A percentile compares a stretch with the other conserved stretches of the same genome.
Evolutionary conservation across 64 coral and sea anemone species (phyloP).

Genomic region (Platygyra sinensis): DNA sequence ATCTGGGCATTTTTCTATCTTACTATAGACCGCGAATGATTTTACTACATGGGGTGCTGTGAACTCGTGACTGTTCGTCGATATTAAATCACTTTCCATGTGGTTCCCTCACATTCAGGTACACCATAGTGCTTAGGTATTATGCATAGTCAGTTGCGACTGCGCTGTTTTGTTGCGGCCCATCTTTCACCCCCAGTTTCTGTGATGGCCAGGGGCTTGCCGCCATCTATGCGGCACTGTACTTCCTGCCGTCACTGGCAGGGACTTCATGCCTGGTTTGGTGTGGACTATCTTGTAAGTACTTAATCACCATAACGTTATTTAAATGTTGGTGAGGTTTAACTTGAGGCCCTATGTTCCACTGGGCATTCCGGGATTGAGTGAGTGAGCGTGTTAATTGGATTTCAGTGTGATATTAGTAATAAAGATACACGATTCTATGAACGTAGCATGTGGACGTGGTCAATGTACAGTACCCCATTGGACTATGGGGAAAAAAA

Average conservation of each 20-base stretch:
- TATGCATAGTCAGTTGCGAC: conserved; percentile 74
- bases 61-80: too few relatives aligned
- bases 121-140: conserved; percentile 88
- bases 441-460: too few relatives aligned
- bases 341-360: neutral
- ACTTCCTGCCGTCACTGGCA: conserved; percentile 82
- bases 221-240: conserved; percentile 90
- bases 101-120: conserved; percentile 50
- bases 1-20: too few relatives aligned
- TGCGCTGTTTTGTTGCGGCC: conserved; percentile 74
- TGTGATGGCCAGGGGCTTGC: conserved; percentile 66
- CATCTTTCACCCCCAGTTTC: conserved; percentile 73
- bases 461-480: too few relatives aligned
- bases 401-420: too few relatives aligned
- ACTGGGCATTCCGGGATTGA: neutral
- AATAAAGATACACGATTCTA: too few relatives aligned
- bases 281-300: conserved; percentile 96
- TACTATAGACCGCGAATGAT: neutral
- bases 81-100: neutral
- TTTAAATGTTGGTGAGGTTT: neutral
- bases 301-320: neutral
- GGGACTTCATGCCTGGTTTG: conserved; percentile 72
- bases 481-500: too few relatives aligned
- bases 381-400: neutral
- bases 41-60: neutral